These are phyloP conservation scores for Chionoecetes opilio DNA, from an alignment of 1,140 invertebrate genomes.

Conservation along the genomic window DNA sequence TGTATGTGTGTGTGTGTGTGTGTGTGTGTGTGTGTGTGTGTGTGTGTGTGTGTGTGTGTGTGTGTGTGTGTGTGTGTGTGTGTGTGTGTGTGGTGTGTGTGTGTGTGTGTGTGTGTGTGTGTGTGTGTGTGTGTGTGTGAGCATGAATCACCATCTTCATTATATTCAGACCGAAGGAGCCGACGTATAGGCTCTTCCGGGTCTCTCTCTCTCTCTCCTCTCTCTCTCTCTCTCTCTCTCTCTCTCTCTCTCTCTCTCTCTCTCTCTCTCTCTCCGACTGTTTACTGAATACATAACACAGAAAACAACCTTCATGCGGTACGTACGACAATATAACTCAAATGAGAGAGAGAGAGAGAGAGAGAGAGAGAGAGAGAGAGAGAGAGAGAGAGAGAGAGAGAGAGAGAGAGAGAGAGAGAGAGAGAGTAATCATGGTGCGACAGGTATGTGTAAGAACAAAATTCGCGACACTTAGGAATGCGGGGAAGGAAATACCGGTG, in stretches of 20 bases:
- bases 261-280: background rate
- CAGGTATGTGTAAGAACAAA: background rate
- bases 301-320: background rate
- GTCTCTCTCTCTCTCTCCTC: slow-evolving; percentile 3
- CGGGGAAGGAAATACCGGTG: background rate
- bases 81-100: too few species aligned
- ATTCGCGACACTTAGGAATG: background rate
- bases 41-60: too few species aligned
- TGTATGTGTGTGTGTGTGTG: background rate
- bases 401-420: slow-evolving; percentile 41
- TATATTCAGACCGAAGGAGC: too few species aligned
- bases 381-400: background rate
- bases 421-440: background rate
- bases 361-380: background rate
- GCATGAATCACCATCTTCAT: too few species aligned
- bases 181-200: background rate
- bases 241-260: background rate
- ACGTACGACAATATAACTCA: background rate
- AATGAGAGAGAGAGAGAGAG: background rate
- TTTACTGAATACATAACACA: too few species aligned
- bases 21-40: too few species aligned
- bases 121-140: too few species aligned
- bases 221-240: slow-evolving; percentile 25
- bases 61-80: too few species aligned
- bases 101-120: too few species aligned